Base-by-base conservation (phyloP, 2,797 vertebrate species). In the Sebastolobus alascanus region DNA sequence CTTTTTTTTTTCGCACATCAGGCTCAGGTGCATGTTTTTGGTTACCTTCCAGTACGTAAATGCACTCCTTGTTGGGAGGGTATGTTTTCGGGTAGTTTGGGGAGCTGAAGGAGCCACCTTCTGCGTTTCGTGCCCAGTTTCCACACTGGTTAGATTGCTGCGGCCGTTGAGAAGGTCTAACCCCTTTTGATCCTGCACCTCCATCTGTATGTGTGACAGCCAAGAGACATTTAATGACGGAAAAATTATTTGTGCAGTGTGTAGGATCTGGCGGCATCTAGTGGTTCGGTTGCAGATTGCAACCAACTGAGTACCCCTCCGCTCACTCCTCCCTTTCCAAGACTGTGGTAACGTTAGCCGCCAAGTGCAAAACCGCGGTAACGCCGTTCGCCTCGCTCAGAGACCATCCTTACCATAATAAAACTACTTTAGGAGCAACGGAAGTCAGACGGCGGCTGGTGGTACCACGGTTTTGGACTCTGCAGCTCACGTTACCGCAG, bases 11-110 rank as follows among this genome's bases (percentile, higher is more conserved):
- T 25, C 25, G 25, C 25, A 25, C 14, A 61, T 56, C 10, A 16
- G 22, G 20, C 54, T 67, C 4, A 52, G 18, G 35, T 43, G 37
- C 12, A 5, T 35, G 46, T 67, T 54, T 54, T n/a, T 77, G 55
- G n/a, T 91, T 88, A 99, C 98, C 98, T 98, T 99, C 98, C 89
- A 99, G 95, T 75, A 98, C 96, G 58, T 97, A 99, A 87, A 98
- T 93, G 84, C 98, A 99, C 88, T 99, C 98, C 87, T 97, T 97
- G 90, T 98, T 99, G 67, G 97, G 96, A 40, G 98, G 98, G 91
- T 99, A 99, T 4, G 91, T 93, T 20, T 97, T 95, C 1, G 98
- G 98, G 87, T 97, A 99, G 93, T 97, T 97, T 46, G 97, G 98
- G 63, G 98, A 99, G 90, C 96, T 95, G 91, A 99, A 99, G 77